phyloP scores from a whole-genome alignment of 1,140 invertebrate genomes.

The Triops longicaudatus region DNA sequence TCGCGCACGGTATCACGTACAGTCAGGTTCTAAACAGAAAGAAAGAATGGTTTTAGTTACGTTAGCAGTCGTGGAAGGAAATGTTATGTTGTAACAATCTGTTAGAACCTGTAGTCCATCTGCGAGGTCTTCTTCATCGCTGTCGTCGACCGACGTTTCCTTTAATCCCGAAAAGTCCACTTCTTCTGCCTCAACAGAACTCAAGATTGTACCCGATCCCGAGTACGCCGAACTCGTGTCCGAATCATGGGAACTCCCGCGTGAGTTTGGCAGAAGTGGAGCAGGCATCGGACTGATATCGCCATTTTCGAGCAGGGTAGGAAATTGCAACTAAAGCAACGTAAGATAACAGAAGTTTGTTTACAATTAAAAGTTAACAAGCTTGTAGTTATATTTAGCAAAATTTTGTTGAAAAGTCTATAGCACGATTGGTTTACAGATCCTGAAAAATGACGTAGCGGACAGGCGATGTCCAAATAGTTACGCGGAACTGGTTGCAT shows the following conservation, averaged over 20 bases:
- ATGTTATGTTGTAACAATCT: not conserved
- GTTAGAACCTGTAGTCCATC: constrained; percentile 69
- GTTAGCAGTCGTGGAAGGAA: not conserved
- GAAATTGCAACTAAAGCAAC: not conserved
- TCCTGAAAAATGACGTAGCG: too few relatives aligned
- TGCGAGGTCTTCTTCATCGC: constrained; percentile 85
- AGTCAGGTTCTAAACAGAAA: constrained; percentile 60
- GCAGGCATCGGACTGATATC: too few relatives aligned
- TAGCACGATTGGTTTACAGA: too few relatives aligned
- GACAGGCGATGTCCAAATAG: too few relatives aligned
- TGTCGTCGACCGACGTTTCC: constrained; percentile 90
- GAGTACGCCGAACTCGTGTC: constrained; percentile 92
- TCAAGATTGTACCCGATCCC: constrained; percentile 92
- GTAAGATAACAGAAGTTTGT: not conserved
- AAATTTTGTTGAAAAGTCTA: too few relatives aligned
- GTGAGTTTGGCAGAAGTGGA: constrained; percentile 49
- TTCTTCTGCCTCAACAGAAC: constrained; percentile 63
- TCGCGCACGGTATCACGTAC: constrained; percentile 90
- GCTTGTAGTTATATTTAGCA: too few relatives aligned
- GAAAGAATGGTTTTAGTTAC: constrained; percentile 27
- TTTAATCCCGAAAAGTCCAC: constrained; percentile 87
- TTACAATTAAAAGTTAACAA: too few relatives aligned
- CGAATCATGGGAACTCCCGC: constrained; percentile 76
- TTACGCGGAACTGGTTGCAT: too few relatives aligned
- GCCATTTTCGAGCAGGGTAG: not conserved